Percentiles rank a stretch among this genome's conserved stretches.
Conservation (phyloP, 2,888 invertebrate genomes). For the Argyra leucocephala region DNA sequence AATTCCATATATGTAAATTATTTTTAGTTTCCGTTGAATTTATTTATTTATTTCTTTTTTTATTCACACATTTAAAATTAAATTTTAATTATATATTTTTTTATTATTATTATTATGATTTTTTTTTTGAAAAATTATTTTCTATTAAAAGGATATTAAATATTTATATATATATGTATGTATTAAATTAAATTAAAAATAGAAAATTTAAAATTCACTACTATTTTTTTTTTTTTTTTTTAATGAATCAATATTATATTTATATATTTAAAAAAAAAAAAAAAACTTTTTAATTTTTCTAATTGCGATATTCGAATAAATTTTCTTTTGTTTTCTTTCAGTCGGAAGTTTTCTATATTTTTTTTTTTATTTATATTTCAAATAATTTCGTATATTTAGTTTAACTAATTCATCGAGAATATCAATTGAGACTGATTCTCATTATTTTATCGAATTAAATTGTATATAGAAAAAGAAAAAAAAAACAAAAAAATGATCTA, state of each 20-base stretch:
- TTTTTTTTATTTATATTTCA: neutral
- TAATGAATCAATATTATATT: neutral
- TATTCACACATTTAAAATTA: no score
- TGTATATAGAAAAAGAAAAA: neutral
- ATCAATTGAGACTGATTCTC: constrained; percentile 6
- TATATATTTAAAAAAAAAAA: neutral
- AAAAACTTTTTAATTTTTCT: neutral
- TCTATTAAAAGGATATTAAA: no score
- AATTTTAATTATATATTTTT: no score
- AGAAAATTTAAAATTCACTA: no score
- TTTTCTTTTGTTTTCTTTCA: neutral
- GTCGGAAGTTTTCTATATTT: constrained; percentile 2
- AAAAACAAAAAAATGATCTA: no score
- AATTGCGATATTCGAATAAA: neutral
- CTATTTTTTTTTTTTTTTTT: neutral
- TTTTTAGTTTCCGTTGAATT: no score
- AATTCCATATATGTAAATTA: no score
- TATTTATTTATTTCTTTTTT: no score
- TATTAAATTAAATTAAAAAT: no score
- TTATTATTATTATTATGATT: no score
- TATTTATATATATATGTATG: no score
- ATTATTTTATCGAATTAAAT: neutral
- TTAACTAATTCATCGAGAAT: constrained; percentile 4
- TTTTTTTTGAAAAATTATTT: no score
- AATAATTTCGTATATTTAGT: neutral